Evolutionary conservation across 2,113 vertebrate species (phyloP).

Genomic region (Dicerorhinus sumatrensis): DNA sequence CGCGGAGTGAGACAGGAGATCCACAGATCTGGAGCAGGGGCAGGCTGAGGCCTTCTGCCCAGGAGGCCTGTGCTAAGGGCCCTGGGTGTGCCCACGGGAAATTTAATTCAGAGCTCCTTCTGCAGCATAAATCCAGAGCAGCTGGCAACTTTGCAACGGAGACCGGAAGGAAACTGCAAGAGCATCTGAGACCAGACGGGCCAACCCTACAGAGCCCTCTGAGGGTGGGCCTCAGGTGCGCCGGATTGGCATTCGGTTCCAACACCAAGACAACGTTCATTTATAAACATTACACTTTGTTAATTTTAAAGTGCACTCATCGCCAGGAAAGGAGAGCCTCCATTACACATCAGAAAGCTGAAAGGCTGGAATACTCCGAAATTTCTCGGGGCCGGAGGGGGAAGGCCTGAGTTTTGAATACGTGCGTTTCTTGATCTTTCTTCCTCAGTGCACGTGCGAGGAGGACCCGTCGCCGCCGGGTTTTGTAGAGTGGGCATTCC

Average conservation of each 20-base stretch:
- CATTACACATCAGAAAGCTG: background rate
- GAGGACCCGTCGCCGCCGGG: background rate
- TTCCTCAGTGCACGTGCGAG: background rate
- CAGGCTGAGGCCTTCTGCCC: background rate
- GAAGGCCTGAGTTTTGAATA: background rate
- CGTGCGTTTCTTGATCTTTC: background rate
- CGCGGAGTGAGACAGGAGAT: background rate
- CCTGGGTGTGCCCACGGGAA: constrained; percentile 68
- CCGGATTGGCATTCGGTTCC: background rate
- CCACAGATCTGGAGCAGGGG: background rate
- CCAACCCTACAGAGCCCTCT: background rate
- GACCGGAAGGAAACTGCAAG: background rate
- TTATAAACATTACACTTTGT: background rate
- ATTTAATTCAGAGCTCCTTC: constrained; percentile 66
- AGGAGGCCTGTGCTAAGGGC: background rate
- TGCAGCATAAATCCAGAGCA: constrained; percentile 69
- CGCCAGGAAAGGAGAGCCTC: background rate
- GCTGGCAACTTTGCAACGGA: constrained; percentile 64
- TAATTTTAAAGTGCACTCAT: constrained; percentile 20
- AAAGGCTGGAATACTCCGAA: background rate
- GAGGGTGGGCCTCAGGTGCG: constrained; percentile 31
- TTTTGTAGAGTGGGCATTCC: background rate
- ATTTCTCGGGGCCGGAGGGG: background rate
- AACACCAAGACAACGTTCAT: background rate
- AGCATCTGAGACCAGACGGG: constrained; percentile 38